phyloP scores from a whole-genome alignment of 2,888 invertebrate species.

The Plebejus melissa region DNA sequence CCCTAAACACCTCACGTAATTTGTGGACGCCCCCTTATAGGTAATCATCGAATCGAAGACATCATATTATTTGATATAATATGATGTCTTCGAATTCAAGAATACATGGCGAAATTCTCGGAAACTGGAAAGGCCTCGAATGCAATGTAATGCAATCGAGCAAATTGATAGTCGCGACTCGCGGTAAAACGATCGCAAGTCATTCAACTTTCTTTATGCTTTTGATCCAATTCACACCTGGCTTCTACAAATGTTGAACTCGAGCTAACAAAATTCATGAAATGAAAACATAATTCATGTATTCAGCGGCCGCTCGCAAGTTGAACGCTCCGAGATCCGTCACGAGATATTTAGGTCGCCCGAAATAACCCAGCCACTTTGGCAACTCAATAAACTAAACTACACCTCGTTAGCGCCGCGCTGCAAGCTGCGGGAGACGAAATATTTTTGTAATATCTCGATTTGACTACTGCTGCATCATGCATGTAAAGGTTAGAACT shows the following conservation, averaged over 20 bases:
- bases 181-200: neutral
- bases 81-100: neutral
- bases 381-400: constrained; percentile 48
- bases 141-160: constrained; percentile 12
- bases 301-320: constrained; percentile 21
- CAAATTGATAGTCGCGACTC: constrained; percentile 2
- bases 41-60: neutral
- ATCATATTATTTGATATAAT: neutral
- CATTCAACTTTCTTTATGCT: constrained; percentile 3
- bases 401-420: constrained; percentile 23
- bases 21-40: neutral
- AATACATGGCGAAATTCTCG: neutral
- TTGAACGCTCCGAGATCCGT: constrained; percentile 28
- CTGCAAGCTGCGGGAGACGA: constrained; percentile 11
- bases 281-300: constrained; percentile 26
- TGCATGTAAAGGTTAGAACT: neutral
- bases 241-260: neutral
- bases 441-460: constrained; percentile 9
- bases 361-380: constrained; percentile 63
- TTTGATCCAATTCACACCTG: constrained; percentile 14
- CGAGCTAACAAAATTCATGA: constrained; percentile 3
- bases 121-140: neutral
- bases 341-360: constrained; percentile 73
- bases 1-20: too few relatives aligned
- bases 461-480: neutral